These are phyloP conservation scores for Xiphophorus hellerii DNA, from an alignment of 2,113 vertebrate species.

Conservation along the genomic window DNA sequence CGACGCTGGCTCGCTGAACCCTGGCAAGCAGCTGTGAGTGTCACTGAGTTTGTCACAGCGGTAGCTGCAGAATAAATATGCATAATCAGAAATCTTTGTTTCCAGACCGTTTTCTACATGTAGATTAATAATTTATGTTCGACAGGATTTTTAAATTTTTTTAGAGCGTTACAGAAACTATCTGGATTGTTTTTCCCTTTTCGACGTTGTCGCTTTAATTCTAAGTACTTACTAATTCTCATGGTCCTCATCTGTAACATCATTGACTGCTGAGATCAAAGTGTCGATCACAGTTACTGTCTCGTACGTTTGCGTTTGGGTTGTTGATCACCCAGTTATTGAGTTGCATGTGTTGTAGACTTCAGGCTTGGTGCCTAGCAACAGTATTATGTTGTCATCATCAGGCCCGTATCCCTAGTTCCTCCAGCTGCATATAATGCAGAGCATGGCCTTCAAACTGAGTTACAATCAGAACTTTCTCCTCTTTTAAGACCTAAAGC, in stretches of 20 bases:
- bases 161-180: background rate
- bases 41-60: background rate
- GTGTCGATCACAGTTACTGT: background rate
- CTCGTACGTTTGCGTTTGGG: background rate
- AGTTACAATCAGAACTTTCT: background rate
- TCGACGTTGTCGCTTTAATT: too few relatives aligned
- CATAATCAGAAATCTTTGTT: background rate
- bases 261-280: background rate
- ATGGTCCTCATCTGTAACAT: background rate
- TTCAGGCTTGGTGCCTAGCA: background rate
- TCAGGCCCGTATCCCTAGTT: background rate
- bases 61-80: background rate
- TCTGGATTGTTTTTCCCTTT: background rate
- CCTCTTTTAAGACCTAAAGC: background rate
- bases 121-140: background rate
- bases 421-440: background rate
- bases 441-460: background rate
- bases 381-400: background rate
- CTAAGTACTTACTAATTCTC: background rate
- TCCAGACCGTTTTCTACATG: background rate
- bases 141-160: background rate
- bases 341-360: too few relatives aligned
- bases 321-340: background rate
- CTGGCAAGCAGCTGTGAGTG: conserved; percentile 94
- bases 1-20: conserved; percentile 94